Conservation (phyloP, 2,113 vertebrate species). For the Raja brachyura region DNA sequence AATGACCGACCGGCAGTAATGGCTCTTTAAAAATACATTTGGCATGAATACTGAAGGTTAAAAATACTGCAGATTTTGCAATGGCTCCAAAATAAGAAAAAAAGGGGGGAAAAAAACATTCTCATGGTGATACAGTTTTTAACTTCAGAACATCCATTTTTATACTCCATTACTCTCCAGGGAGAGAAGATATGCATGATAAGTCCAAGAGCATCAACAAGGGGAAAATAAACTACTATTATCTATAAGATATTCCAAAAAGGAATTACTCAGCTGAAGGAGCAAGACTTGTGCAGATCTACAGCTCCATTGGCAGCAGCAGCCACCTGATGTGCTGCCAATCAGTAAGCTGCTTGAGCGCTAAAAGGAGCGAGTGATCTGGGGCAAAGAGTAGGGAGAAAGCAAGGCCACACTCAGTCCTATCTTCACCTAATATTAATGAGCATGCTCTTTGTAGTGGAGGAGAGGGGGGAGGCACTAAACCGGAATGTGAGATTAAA, state of each 20-base stretch:
- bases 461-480: too few relatives aligned
- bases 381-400: background rate
- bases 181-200: background rate
- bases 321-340: background rate
- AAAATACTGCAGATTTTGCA: background rate
- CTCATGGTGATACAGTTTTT: background rate
- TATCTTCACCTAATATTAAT: background rate
- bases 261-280: background rate
- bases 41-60: background rate
- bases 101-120: background rate
- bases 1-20: background rate
- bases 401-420: background rate
- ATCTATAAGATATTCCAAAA: background rate
- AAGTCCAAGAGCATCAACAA: background rate
- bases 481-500: background rate
- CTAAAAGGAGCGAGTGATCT: background rate
- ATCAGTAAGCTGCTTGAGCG: background rate
- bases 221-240: background rate
- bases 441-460: background rate
- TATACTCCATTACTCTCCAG: background rate
- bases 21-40: background rate
- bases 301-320: background rate
- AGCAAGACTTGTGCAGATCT: background rate
- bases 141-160: slow-evolving; percentile 12
- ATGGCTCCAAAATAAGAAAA: background rate